Conservation (phyloP, 2,888 invertebrate genomes). For the Ochlodes sylvanus region DNA sequence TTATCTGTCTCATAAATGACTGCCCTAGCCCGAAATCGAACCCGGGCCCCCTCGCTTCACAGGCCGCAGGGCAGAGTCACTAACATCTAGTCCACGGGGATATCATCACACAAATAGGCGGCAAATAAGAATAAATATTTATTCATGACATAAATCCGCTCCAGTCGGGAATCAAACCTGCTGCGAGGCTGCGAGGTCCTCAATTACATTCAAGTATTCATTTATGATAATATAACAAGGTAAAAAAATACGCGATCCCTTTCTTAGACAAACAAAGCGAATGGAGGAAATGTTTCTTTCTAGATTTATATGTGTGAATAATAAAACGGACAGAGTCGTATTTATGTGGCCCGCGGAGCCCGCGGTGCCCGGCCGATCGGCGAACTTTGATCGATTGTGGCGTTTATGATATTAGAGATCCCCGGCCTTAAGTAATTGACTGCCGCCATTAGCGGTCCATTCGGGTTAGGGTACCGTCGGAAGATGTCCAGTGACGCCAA, state of each 20-base stretch:
- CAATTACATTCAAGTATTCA: too few species aligned
- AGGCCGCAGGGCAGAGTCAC: too few species aligned
- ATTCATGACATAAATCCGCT: too few species aligned
- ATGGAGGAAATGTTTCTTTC: not conserved
- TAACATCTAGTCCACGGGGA: too few species aligned
- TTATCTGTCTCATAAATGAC: too few species aligned
- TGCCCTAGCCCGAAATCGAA: too few species aligned
- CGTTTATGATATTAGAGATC: conserved; percentile 78
- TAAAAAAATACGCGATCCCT: not conserved
- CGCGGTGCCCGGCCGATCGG: conserved; percentile 43
- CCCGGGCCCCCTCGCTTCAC: too few species aligned
- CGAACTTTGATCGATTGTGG: conserved; percentile 81
- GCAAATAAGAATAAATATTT: too few species aligned
- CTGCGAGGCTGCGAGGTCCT: too few species aligned
- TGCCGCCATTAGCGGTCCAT: conserved; percentile 73
- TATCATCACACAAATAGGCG: too few species aligned
- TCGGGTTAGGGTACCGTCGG: conserved; percentile 41
- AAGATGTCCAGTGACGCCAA: too few species aligned
- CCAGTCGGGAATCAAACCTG: too few species aligned
- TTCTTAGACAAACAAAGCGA: not conserved
- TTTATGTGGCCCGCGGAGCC: conserved; percentile 4
- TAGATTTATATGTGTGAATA: conserved; percentile 19
- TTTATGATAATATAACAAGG: not conserved
- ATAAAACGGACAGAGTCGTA: conserved; percentile 3
- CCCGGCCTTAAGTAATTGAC: conserved; percentile 82